Evolutionary conservation across 2,113 vertebrate species (phyloP), one percentile per base, ranked within the genome.

Genomic region (Lanius collurio): DNA sequence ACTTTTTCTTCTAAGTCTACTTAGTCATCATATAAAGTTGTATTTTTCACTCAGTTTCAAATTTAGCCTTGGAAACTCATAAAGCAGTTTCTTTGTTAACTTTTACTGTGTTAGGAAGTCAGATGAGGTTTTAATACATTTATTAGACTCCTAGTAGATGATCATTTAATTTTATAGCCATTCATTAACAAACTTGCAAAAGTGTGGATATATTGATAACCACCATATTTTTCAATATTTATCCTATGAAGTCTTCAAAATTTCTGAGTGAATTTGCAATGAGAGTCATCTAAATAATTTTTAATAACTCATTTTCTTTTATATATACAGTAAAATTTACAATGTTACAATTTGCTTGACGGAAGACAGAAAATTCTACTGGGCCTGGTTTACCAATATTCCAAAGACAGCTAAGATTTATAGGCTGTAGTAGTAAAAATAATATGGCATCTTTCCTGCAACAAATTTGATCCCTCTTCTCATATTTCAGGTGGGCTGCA

Each of bases 401-500:
- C 39, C 11, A 14, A 16, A n/a, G 27, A 52, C 22, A 49, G 4
- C 55, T 46, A 76, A 52, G 33, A 63, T 49, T 37, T 46, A 6
- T 46, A 47, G 15, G 23, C 44, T 41, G 44, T 50, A 41, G 79
- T 87, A 70, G 62, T 56, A 81, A 55, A 65, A 92, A 26, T 30
- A 70, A 83, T 64, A 52, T 11, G 23, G 4, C 22, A 49, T 79
- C 68, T 92, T 96, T 71, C 63, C 56, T 94, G 75, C 22, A 59
- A 63, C 28, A 82, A 60, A 46, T 77, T 56, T 67, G 35, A 92
- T 84, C 41, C 41, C 33, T 80, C 35, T 82, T 93, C 44, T 97
- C 79, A 16, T 81, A 5, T 97, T 97, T 13, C 95, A 99, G 99
- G 97, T 98, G 64, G 98, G 98, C 79, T 99, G 99, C 97, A 99